phyloP scores from a whole-genome alignment of 2,113 vertebrate species.

The Halcyon malimbica region DNA sequence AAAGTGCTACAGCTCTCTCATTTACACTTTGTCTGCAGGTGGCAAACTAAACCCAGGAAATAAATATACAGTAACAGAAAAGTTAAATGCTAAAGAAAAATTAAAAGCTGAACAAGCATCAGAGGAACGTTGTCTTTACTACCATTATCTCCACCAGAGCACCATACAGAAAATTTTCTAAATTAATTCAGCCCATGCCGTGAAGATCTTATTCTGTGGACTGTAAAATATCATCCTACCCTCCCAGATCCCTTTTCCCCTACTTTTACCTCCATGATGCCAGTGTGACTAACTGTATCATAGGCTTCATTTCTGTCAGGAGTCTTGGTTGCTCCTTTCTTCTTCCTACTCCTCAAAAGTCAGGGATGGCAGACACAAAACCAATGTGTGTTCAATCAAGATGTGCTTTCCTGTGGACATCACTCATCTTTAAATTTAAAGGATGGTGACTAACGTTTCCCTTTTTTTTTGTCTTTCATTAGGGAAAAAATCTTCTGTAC shows the following conservation, averaged over 20 bases:
- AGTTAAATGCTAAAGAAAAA: not conserved
- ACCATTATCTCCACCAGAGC: not conserved
- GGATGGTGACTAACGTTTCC: not conserved
- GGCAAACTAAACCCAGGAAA: conserved; percentile 60
- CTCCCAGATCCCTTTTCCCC: not conserved
- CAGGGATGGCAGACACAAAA: not conserved
- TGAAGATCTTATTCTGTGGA: not conserved
- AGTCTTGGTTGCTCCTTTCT: not conserved
- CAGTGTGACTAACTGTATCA: not conserved
- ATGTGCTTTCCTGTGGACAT: not conserved
- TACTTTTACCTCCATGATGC: not conserved
- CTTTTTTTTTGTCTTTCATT: not conserved
- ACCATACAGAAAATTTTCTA: not conserved
- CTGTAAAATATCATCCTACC: not conserved
- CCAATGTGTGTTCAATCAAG: not conserved
- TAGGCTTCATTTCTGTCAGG: not conserved
- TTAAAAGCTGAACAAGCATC: not conserved
- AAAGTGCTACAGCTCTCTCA: conserved; percentile 7
- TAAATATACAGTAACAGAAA: not conserved
- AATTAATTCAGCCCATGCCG: not conserved
- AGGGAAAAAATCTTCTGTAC: not conserved
- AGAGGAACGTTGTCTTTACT: not conserved
- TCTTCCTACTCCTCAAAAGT: not conserved
- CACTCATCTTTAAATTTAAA: not conserved
- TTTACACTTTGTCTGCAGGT: conserved; percentile 60